phyloP scores from a whole-genome alignment of 2,888 invertebrate species.

The Lasioglossum zephyrum region DNA sequence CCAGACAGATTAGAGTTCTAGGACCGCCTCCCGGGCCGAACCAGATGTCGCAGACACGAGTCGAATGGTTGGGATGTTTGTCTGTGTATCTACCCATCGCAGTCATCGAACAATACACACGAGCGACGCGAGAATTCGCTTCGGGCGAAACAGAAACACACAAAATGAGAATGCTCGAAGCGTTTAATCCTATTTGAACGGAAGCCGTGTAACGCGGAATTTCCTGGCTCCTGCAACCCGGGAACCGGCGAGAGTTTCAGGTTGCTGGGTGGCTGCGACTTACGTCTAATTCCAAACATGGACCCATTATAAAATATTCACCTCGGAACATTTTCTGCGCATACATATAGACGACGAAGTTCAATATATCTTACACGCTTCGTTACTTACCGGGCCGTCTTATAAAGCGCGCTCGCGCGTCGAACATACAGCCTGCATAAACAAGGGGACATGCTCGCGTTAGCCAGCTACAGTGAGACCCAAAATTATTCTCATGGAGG shows the following conservation, averaged over 20 bases:
- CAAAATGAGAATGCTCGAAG: slow-evolving; percentile 3
- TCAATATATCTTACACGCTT: slow-evolving; percentile 45
- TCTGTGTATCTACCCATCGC: neutral
- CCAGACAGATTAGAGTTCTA: neutral
- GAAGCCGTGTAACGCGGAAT: slow-evolving; percentile 2
- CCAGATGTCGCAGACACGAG: slow-evolving; percentile 19
- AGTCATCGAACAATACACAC: neutral
- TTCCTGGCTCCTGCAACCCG: neutral
- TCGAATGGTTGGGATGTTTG: neutral
- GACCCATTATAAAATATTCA: slow-evolving; percentile 25
- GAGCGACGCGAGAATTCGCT: neutral
- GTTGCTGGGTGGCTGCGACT: neutral
- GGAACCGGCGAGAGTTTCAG: neutral
- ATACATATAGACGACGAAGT: slow-evolving; percentile 15
- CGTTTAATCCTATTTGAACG: slow-evolving; percentile 1
- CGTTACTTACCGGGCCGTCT: slow-evolving; percentile 47
- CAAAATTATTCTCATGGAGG: neutral
- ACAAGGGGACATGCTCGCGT: neutral
- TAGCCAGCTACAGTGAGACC: neutral
- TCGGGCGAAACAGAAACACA: neutral
- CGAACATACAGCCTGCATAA: neutral
- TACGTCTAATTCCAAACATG: slow-evolving; percentile 1
- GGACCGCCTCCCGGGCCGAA: neutral
- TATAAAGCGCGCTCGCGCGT: slow-evolving; percentile 25
- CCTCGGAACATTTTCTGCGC: slow-evolving; percentile 7